Percentiles rank a stretch among this genome's conserved stretches.
phyloP scores from a whole-genome alignment of 1,140 invertebrate genomes.

The Drosophila nikananu region DNA sequence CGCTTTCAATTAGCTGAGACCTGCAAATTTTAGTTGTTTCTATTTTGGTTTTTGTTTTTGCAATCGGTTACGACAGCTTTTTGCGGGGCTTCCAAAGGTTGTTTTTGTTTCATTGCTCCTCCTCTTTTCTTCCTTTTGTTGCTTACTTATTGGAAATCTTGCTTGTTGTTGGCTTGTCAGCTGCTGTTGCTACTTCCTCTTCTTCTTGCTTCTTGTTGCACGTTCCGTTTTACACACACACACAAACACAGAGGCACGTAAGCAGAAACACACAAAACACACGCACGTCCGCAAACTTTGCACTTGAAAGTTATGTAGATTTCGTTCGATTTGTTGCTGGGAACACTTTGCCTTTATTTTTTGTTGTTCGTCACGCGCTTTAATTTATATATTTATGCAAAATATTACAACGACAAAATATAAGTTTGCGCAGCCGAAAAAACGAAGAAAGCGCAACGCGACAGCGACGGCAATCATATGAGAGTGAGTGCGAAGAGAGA shows the following conservation, averaged over 20 bases:
- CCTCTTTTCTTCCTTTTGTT: slow-evolving; percentile 19
- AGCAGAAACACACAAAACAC: slow-evolving; percentile 12
- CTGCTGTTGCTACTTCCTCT: slow-evolving; percentile 47
- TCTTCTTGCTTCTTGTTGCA: slow-evolving; percentile 62
- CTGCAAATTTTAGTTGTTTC: slow-evolving; percentile 51
- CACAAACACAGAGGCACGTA: slow-evolving; percentile 18
- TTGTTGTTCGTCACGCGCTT: slow-evolving; percentile 45
- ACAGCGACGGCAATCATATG: slow-evolving; percentile 59
- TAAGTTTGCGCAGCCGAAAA: slow-evolving; percentile 60
- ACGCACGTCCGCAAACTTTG: slow-evolving; percentile 34
- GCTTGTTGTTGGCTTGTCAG: slow-evolving; percentile 51
- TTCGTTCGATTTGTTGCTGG: slow-evolving; percentile 31
- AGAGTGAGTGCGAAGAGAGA: slow-evolving; percentile 61
- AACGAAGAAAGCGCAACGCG: slow-evolving; percentile 62
- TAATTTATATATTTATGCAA: slow-evolving; percentile 69
- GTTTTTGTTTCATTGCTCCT: slow-evolving; percentile 41
- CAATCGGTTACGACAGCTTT: slow-evolving; percentile 57
- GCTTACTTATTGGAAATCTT: slow-evolving; percentile 46
- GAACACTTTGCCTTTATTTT: slow-evolving; percentile 17
- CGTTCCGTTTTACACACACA: slow-evolving; percentile 45
- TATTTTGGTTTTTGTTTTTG: slow-evolving; percentile 28
- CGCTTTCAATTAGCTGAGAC: slow-evolving; percentile 70
- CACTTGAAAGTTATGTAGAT: slow-evolving; percentile 51
- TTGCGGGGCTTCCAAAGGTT: slow-evolving; percentile 49
- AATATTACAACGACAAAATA: slow-evolving; percentile 70